Percentiles rank a stretch among this genome's conserved stretches.
These are phyloP conservation scores for Helobdella robusta DNA, from an alignment of 2,888 invertebrate species.

Conservation along the genomic window DNA sequence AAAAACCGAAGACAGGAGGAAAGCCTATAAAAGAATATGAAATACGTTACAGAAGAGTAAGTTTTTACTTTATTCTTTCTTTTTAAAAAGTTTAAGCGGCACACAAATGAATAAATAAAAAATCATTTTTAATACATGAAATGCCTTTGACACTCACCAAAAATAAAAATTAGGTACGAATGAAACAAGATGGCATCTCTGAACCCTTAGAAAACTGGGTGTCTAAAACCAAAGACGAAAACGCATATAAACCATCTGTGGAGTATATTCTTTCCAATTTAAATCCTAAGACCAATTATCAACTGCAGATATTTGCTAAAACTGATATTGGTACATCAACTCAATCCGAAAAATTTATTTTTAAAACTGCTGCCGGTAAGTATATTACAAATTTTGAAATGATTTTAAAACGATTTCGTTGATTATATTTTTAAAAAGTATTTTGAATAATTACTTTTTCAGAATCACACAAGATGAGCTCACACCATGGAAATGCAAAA, in stretches of 20 bases:
- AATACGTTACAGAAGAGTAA: conserved; percentile 35
- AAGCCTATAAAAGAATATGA: conserved; percentile 34
- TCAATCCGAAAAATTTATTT: conserved; percentile 29
- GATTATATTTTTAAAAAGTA: not conserved
- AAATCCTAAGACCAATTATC: conserved; percentile 29
- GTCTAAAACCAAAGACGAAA: conserved; percentile 22
- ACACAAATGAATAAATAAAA: not conserved
- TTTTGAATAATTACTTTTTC: not conserved
- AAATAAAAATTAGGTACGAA: conserved; percentile 15
- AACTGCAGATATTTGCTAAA: conserved; percentile 31
- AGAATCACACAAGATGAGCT: not conserved
- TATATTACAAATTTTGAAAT: not conserved
- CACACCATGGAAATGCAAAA: not conserved
- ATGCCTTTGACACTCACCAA: not conserved
- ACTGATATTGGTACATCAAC: conserved; percentile 32
- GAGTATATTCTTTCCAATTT: conserved; percentile 30
- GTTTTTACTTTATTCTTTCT: conserved; percentile 11
- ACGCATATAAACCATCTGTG: conserved; percentile 27
- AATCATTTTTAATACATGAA: too few species aligned
- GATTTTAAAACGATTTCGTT: not conserved
- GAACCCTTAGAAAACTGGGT: conserved; percentile 32
- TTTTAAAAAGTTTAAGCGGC: not conserved
- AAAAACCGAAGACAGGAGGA: conserved; percentile 36
- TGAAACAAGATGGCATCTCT: conserved; percentile 15
- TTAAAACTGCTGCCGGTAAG: conserved; percentile 26